These are phyloP conservation scores for Bos taurus DNA, from an alignment of 2,113 vertebrate genomes.

Conservation along the genomic window DNA sequence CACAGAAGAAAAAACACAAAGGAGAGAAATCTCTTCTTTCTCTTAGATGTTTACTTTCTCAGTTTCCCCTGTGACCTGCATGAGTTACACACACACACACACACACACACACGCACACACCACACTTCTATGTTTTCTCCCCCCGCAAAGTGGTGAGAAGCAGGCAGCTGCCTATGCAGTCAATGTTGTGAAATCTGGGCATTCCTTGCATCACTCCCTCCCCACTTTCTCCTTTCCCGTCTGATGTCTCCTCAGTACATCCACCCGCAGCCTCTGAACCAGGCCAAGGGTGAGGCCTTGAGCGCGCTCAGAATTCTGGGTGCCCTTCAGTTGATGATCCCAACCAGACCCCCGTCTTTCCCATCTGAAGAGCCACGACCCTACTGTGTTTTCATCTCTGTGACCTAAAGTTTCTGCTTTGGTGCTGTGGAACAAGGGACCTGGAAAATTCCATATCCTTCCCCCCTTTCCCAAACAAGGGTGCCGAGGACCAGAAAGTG, in stretches of 20 bases:
- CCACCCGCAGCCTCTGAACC: not conserved
- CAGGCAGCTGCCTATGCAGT: not conserved
- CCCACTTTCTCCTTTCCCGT: not conserved
- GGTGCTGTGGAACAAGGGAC: not conserved
- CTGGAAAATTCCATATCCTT: not conserved
- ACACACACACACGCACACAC: not conserved
- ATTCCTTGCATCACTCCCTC: not conserved
- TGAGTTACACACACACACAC: not conserved
- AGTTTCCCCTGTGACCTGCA: not conserved
- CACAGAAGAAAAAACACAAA: conserved; percentile 27
- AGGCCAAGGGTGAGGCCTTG: not conserved
- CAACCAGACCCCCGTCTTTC: not conserved
- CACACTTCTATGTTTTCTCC: not conserved
- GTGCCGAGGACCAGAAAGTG: not conserved
- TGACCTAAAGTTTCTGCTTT: not conserved
- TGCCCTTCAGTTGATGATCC: not conserved
- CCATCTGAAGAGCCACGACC: not conserved
- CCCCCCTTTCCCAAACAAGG: not conserved
- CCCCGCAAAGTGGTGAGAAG: not conserved
- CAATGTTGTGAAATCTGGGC: not conserved
- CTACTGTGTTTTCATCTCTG: not conserved
- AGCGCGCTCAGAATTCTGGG: not conserved
- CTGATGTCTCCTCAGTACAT: not conserved
- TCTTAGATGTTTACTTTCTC: conserved; percentile 54
- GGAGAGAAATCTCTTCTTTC: conserved; percentile 41